These are phyloP conservation scores for Cylloceria caligata DNA, from an alignment of 2,888 invertebrate genomes.

Conservation along the genomic window DNA sequence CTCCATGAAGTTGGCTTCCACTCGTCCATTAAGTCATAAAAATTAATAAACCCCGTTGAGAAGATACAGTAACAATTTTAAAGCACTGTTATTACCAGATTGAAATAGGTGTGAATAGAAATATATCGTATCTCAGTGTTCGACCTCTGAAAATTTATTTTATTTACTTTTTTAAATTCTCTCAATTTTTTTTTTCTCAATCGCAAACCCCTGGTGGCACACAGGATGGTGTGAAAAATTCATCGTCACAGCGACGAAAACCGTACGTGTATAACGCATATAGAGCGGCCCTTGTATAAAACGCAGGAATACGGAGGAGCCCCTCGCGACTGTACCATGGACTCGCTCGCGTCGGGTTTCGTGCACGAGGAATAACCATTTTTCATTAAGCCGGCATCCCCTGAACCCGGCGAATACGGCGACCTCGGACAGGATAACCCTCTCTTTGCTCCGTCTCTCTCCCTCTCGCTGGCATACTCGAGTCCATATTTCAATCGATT, in stretches of 20 bases:
- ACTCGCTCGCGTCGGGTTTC: slow-evolving; percentile 40
- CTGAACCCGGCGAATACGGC: slow-evolving; percentile 57
- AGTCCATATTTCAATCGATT: slow-evolving; percentile 81
- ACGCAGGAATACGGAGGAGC: slow-evolving; percentile 19
- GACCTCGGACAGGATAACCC: slow-evolving; percentile 60
- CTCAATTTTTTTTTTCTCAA: slow-evolving; percentile 28
- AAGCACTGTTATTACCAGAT: not conserved
- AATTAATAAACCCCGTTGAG: not conserved
- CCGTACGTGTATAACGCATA: slow-evolving; percentile 13
- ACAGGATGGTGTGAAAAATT: slow-evolving; percentile 44
- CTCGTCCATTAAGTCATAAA: not conserved
- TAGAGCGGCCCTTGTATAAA: slow-evolving; percentile 22
- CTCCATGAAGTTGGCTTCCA: not conserved
- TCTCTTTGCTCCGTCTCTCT: slow-evolving; percentile 39
- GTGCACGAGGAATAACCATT: slow-evolving; percentile 76
- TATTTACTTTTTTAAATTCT: slow-evolving; percentile 24
- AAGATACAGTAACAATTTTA: not conserved
- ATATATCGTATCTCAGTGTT: slow-evolving; percentile 17
- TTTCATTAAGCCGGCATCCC: slow-evolving; percentile 77
- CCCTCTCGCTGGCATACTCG: slow-evolving; percentile 47
- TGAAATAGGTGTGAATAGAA: not conserved
- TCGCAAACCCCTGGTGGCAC: slow-evolving; percentile 13
- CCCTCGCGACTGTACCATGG: slow-evolving; percentile 56
- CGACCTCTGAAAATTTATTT: slow-evolving; percentile 1
- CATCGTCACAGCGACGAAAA: slow-evolving; percentile 53